These are phyloP conservation scores for Dilophus febrilis DNA, from an alignment of 2,888 invertebrate genomes.

Conservation along the genomic window DNA sequence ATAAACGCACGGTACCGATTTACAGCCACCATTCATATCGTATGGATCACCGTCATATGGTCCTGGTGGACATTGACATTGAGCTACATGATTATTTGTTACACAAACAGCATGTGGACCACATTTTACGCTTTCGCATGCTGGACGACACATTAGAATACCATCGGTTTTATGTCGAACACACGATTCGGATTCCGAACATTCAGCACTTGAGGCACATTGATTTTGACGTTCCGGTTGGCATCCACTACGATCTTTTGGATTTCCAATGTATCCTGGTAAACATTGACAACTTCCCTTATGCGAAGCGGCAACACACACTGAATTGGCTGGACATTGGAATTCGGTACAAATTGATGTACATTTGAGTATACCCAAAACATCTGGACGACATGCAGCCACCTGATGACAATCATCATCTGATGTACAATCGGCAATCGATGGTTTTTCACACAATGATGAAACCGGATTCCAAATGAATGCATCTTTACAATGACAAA, in stretches of 20 bases:
- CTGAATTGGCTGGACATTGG: conserved; percentile 69
- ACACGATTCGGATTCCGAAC: conserved; percentile 68
- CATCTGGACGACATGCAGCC: conserved; percentile 65
- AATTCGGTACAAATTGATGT: conserved; percentile 58
- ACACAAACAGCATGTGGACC: conserved; percentile 78
- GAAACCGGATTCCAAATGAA: conserved; percentile 71
- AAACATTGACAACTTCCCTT: conserved; percentile 70
- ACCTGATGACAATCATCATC: conserved; percentile 53
- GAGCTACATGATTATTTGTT: conserved; percentile 75
- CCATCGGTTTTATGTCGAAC: conserved; percentile 38
- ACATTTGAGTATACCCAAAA: conserved; percentile 71
- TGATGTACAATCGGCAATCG: conserved; percentile 59
- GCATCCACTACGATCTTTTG: conserved; percentile 80
- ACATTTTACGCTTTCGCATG: conserved; percentile 60
- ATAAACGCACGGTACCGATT: conserved; percentile 69
- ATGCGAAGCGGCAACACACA: conserved; percentile 57
- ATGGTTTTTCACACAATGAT: conserved; percentile 71
- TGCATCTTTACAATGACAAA: conserved; percentile 61
- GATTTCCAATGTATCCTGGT: conserved; percentile 71
- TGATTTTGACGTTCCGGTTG: conserved; percentile 50
- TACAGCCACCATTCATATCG: conserved; percentile 54
- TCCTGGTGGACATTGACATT: conserved; percentile 80
- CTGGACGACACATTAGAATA: conserved; percentile 50
- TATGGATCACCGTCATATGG: conserved; percentile 74
- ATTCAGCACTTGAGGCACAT: conserved; percentile 65